phyloP scores from a whole-genome alignment of 1,140 invertebrate genomes.

The Drosophila mayri region DNA sequence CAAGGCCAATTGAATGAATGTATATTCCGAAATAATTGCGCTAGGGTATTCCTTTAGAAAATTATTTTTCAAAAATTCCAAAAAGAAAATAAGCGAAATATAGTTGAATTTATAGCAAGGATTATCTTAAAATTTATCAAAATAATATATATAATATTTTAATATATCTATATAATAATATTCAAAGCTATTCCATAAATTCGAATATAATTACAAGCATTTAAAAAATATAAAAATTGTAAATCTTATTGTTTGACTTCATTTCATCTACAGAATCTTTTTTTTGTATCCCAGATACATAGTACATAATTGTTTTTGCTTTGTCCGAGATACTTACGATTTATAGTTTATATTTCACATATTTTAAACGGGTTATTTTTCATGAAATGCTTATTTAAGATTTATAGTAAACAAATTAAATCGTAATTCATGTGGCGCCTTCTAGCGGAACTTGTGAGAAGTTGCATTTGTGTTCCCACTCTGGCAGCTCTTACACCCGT shows the following conservation, averaged over 20 bases:
- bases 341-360: background rate
- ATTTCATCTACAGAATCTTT: no score
- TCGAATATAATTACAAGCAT: no score
- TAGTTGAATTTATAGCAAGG: background rate
- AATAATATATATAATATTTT: background rate
- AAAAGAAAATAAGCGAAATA: background rate
- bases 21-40: background rate
- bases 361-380: background rate
- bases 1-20: conserved; percentile 23
- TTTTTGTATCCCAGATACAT: no score
- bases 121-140: background rate
- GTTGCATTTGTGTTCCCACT: background rate
- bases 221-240: no score
- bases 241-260: no score
- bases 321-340: no score
- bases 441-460: background rate
- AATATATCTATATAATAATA: background rate
- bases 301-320: no score
- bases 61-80: background rate
- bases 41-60: background rate
- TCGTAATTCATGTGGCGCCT: background rate
- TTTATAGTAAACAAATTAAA: background rate
- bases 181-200: background rate
- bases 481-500: background rate
- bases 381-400: background rate